Base-by-base conservation (phyloP, 2,113 vertebrate genomes). In the Rhinogobius similis region DNA sequence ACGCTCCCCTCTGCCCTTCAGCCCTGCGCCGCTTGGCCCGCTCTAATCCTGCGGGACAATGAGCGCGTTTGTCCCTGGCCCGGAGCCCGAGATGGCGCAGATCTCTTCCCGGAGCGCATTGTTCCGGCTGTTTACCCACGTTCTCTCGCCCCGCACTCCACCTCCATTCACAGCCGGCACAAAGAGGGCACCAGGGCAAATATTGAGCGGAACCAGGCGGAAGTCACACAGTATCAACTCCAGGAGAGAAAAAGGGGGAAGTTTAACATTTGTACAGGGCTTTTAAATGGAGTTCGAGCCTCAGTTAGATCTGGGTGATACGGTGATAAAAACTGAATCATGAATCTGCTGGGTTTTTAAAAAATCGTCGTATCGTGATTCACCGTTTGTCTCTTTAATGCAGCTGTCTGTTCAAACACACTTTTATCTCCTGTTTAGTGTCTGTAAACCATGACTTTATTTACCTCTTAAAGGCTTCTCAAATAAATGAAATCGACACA, bases 21-120 rank as follows among this genome's bases (percentile, higher is more conserved):
- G 56, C 56, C 27, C 6, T 12, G 23, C 21, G 12, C 11, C 12
- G 23, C 13, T n/a, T 10, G n/a, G 5, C 23, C 58, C 5, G 58
- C 4, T 38, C 1, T 61, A 36, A 61, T 61, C 58, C 27, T 20
- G 16, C 9, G 20, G 10, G 27, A 61, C 58, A 61, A 61, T 36
- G 27, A 8, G 1, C 9, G 58, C 29, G 18, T 36, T 61, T 61
- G 58, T 61, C 29, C 27, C 29, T 61, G 58, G 58, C 29, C 14
- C 27, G 16, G 58, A 61, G 58, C 58, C 58, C 58, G 58, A 36
- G 58, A 61, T 29, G 55, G 58, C 58, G 58, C 58, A 36, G 58
- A 61, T n/a, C 18, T 18, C 27, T 32, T 61, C 58, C 58, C 58
- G 12, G 58, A 61, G 58, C 11, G 27, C 27, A 61, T 61, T 61